A percentile compares a stretch with the other conserved stretches of the same genome.
Evolutionary conservation across 2,888 invertebrate genomes (phyloP).

Genomic region (Melolontha melolontha): DNA sequence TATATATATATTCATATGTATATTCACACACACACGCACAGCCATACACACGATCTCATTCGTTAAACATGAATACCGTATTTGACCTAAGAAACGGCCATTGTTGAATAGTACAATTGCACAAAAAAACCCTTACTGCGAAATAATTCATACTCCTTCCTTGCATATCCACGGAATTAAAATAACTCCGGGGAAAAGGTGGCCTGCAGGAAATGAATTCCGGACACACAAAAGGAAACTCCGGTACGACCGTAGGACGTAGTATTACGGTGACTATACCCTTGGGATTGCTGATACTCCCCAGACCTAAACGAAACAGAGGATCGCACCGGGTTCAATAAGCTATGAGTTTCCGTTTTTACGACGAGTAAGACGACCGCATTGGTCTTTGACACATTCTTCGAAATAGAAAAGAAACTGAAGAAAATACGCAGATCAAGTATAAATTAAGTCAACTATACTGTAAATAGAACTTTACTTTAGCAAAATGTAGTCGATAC

Average conservation of each 20-base stretch:
- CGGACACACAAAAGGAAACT: conserved; percentile 32
- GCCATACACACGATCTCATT: too few species aligned
- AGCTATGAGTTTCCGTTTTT: conserved; percentile 37
- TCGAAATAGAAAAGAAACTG: conserved; percentile 18
- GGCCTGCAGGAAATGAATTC: conserved; percentile 37
- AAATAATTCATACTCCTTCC: conserved; percentile 31
- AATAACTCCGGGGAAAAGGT: conserved; percentile 35
- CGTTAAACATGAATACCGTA: too few species aligned
- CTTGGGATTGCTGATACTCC: conserved; percentile 29
- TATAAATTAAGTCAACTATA: conserved; percentile 10
- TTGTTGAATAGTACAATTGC: conserved; percentile 36
- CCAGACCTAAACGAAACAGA: conserved; percentile 29
- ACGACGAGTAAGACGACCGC: conserved; percentile 25
- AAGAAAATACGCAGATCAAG: conserved; percentile 21
- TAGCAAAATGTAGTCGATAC: too few species aligned
- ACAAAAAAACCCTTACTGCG: conserved; percentile 7
- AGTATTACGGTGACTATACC: conserved; percentile 29
- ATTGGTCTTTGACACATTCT: conserved; percentile 34
- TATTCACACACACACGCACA: too few species aligned
- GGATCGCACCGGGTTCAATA: conserved; percentile 37
- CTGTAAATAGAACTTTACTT: too few species aligned
- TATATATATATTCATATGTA: too few species aligned
- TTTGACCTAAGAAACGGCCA: conserved; percentile 3
- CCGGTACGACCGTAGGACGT: conserved; percentile 20
- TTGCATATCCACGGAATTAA: conserved; percentile 35